phyloP scores from a whole-genome alignment of 2,113 vertebrate species.

The Heliornis fulica region DNA sequence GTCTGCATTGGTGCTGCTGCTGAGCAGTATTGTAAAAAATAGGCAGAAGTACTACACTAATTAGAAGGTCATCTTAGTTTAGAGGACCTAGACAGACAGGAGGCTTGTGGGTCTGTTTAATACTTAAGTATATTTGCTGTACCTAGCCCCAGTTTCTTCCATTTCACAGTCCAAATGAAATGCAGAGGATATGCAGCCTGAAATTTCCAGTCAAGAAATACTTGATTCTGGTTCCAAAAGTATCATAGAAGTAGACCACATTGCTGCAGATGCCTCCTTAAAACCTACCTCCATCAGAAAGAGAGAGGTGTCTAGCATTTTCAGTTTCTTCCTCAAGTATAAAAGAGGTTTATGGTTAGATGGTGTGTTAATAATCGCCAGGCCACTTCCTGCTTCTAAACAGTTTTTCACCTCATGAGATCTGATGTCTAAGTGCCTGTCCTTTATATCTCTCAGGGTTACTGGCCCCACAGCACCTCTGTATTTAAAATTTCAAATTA shows the following conservation, averaged over 20 bases:
- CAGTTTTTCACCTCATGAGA: neutral
- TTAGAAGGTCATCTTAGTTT: neutral
- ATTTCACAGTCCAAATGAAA: neutral
- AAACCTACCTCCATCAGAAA: constrained; percentile 6
- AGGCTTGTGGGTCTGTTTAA: neutral
- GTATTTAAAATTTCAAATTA: neutral
- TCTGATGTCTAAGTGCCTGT: accelerated
- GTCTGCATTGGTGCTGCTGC: neutral
- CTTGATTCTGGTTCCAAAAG: neutral
- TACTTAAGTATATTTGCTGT: neutral
- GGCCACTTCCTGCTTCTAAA: neutral
- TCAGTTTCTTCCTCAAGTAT: neutral
- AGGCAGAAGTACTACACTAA: neutral
- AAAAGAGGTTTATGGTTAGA: neutral
- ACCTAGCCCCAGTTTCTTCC: neutral
- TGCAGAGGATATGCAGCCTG: accelerated
- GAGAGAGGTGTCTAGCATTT: neutral
- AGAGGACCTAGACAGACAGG: neutral
- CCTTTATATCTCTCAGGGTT: neutral
- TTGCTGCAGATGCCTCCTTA: neutral
- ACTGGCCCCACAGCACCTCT: neutral
- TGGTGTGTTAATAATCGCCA: neutral
- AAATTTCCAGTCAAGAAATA: neutral
- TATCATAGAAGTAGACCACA: neutral
- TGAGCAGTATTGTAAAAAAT: neutral